Evolutionary conservation across 1,140 invertebrate species (phyloP), one percentile per base, ranked within the genome.

Genomic region (Papilio aristodemus): DNA sequence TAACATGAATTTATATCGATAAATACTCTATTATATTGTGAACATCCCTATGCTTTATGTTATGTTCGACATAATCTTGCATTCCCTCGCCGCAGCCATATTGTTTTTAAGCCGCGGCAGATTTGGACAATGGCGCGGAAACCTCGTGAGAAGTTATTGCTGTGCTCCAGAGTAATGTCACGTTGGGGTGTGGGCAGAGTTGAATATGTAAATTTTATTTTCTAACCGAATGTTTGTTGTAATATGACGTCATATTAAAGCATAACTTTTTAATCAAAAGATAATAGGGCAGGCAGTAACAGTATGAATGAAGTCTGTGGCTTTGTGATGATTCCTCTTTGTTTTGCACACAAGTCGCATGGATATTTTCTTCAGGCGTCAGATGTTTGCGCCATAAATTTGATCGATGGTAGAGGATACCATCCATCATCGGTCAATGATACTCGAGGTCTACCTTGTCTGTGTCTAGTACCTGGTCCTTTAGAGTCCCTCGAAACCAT

Each of bases 91-190:
- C 59, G 50, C 54, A n/a, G 69, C 75, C 74, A 82, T 82, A 84
- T 83, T 84, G 83, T 84, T 81, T 84, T 79, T 79, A 83, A 83
- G 76, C 82, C 79, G 82, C 77, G 79, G 79, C 79, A 75, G 68
- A 72, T 79, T 79, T 78, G 79, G 76, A 78, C 74, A 83, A 83
- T 81, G 67, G 50, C 66, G 66, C 36, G 66, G 66, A 67, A 67
- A 67, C 36, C 66, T 54, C 32, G 27, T 57, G 60, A 9, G 19
- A 63, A 63, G 60, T 63, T 63, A 63, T 63, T 38, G 60, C 37
- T 41, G 36, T 39, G 22, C 38, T 36, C 38, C 59, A 62, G n/a
- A 36, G 32, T 62, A 62, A 37, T 38, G 14, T 50, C 9, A 36
- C 59, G 36, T 36, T 62, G 59, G 32, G 59, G 59, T 32, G 32